phyloP scores from a whole-genome alignment of 2,888 invertebrate genomes.

The Drosophila setosimentum region DNA sequence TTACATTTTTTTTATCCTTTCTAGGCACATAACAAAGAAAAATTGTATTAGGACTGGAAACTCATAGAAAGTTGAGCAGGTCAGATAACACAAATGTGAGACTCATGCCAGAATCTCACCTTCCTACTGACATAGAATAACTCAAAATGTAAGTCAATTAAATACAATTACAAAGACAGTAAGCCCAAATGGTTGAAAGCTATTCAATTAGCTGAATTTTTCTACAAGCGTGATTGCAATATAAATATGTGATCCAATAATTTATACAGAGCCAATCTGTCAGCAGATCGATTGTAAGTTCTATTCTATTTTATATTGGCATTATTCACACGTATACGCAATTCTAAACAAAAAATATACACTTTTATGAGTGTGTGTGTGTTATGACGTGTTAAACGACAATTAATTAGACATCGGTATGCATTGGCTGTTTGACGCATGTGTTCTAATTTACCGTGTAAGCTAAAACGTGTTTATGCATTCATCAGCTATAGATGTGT shows the following conservation, averaged over 20 bases:
- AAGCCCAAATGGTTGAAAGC: background rate
- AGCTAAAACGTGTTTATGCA: constrained; percentile 7
- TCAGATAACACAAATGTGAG: background rate
- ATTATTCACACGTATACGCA: constrained; percentile 47
- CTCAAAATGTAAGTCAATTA: constrained; percentile 37
- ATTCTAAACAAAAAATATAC: constrained; percentile 10
- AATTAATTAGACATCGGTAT: constrained; percentile 11
- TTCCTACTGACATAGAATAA: constrained; percentile 11
- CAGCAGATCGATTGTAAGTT: constrained; percentile 12
- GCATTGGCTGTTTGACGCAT: background rate
- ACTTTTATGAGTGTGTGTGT: background rate
- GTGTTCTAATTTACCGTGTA: constrained; percentile 19
- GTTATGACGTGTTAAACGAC: background rate
- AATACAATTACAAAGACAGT: constrained; percentile 21
- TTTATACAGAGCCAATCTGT: constrained; percentile 2
- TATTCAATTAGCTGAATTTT: constrained; percentile 9
- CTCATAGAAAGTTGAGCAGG: constrained; percentile 13
- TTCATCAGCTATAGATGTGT: background rate
- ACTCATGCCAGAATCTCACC: constrained; percentile 34
- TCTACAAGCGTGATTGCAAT: constrained; percentile 38
- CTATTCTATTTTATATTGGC: constrained; percentile 23
- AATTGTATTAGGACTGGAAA: background rate
- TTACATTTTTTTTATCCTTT: constrained; percentile 1
- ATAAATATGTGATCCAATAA: constrained; percentile 7
- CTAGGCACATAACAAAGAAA: constrained; percentile 7